These are phyloP conservation scores for Cerceris rybyensis DNA, from an alignment of 2,888 invertebrate genomes.

Conservation along the genomic window DNA sequence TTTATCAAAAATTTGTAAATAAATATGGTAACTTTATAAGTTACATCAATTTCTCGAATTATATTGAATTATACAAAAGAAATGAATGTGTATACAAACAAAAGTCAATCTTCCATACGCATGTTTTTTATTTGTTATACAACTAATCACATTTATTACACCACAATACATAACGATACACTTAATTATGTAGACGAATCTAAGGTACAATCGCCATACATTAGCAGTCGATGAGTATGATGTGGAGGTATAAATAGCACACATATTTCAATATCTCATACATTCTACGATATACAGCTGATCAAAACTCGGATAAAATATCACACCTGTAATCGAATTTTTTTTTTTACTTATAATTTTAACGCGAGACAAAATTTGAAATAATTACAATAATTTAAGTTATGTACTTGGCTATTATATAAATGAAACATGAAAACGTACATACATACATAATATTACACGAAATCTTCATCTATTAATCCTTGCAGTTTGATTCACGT, in stretches of 20 bases:
- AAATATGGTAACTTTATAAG: too few relatives aligned
- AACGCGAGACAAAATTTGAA: constrained; percentile 25
- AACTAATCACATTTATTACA: constrained; percentile 81
- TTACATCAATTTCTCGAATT: too few relatives aligned
- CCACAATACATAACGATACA: constrained; percentile 81
- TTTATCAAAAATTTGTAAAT: too few relatives aligned
- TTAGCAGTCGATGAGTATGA: constrained; percentile 73
- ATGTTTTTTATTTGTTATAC: constrained; percentile 67
- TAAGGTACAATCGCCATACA: constrained; percentile 76
- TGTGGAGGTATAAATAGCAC: constrained; percentile 79
- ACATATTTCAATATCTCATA: constrained; percentile 75
- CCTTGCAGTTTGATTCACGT: constrained; percentile 12
- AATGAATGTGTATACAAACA: too few relatives aligned
- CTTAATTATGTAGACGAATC: constrained; percentile 80
- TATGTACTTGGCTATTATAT: neutral
- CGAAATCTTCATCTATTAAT: constrained; percentile 11
- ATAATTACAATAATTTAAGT: constrained; percentile 10
- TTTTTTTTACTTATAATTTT: constrained; percentile 38
- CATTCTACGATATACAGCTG: constrained; percentile 70
- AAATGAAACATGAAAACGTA: neutral
- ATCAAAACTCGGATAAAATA: constrained; percentile 50
- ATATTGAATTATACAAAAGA: too few relatives aligned
- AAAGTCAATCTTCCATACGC: constrained; percentile 49
- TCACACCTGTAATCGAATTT: constrained; percentile 31
- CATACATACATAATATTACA: neutral